Conservation (phyloP, 2,113 vertebrate species). For the Meles meles region DNA sequence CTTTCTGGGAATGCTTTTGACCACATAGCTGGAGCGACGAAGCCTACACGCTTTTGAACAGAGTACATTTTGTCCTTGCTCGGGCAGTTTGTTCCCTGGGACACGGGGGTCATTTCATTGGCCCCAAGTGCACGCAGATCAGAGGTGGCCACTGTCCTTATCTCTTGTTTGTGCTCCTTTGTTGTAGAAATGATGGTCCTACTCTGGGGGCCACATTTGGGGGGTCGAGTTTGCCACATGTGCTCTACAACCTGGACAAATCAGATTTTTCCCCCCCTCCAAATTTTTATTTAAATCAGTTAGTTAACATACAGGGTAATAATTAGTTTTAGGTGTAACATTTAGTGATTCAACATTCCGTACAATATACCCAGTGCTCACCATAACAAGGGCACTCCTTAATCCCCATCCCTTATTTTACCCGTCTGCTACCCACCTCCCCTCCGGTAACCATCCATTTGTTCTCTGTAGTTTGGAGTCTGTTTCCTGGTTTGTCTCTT, state of each 20-base stretch:
- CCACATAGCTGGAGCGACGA: not conserved
- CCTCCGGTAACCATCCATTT: not conserved
- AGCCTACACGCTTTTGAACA: not conserved
- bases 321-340: not conserved
- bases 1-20: not conserved
- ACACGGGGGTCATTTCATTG: not conserved
- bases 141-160: too few species aligned
- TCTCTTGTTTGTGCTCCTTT: not conserved
- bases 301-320: not conserved
- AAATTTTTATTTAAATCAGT: not conserved
- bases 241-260: too few species aligned
- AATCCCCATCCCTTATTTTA: not conserved
- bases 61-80: not conserved
- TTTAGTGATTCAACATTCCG: not conserved
- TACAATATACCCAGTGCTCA: too few species aligned
- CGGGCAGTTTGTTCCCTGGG: not conserved
- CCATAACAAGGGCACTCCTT: not conserved
- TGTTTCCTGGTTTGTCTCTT: not conserved
- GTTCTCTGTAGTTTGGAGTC: not conserved
- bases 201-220: not conserved
- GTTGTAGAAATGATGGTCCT: not conserved
- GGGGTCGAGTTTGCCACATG: not conserved
- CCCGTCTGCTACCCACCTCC: not conserved
- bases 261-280: not conserved
- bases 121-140: not conserved